These are phyloP conservation scores for Pipistrellus kuhlii DNA, from an alignment of 2,797 vertebrate species.

Conservation along the genomic window DNA sequence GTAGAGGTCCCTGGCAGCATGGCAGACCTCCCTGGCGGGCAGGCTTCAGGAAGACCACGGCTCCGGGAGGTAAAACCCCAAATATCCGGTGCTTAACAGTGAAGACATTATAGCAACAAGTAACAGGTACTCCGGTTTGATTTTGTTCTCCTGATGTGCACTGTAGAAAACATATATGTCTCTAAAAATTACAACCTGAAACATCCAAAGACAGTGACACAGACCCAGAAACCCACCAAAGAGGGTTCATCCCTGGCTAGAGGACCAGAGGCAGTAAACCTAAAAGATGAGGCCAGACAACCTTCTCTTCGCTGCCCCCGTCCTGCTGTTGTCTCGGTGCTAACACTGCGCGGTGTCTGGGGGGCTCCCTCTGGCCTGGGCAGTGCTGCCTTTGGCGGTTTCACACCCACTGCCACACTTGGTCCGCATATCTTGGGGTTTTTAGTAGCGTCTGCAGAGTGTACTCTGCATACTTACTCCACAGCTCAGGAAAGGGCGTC, in stretches of 20 bases:
- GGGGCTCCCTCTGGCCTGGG: neutral
- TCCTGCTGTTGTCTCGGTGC: neutral
- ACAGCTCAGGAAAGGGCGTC: neutral
- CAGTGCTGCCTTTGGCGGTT: neutral
- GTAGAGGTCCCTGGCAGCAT: constrained; percentile 22
- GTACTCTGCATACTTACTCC: neutral
- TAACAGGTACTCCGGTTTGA: neutral
- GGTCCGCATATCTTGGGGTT: neutral
- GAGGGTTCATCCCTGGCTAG: neutral
- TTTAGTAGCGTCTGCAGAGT: neutral
- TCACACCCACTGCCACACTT: neutral
- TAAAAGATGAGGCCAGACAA: neutral
- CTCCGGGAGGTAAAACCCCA: constrained; percentile 19
- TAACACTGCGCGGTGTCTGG: neutral
- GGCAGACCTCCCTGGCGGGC: neutral
- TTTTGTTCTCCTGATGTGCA: constrained; percentile 19
- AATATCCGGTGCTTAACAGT: neutral
- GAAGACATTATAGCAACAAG: neutral
- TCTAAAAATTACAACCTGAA: constrained; percentile 55
- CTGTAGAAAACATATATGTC: neutral
- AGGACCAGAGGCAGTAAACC: neutral
- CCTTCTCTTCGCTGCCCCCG: neutral
- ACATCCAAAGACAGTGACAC: neutral
- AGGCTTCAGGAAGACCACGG: neutral
- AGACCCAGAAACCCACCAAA: neutral